These are phyloP conservation scores for Podarcis cretensis DNA, from an alignment of 2,113 vertebrate genomes.

Conservation along the genomic window DNA sequence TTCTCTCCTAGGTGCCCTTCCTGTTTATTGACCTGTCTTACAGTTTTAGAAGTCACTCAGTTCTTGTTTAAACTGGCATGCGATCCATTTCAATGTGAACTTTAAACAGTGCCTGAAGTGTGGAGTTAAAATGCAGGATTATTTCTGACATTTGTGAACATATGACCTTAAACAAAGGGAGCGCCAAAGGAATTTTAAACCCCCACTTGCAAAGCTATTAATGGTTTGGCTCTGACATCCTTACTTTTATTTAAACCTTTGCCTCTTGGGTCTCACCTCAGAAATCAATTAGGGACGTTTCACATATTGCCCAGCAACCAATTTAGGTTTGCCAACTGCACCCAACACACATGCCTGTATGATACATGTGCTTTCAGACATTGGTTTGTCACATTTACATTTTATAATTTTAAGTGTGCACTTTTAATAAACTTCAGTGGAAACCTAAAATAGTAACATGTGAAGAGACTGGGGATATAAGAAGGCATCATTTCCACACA, in stretches of 20 bases:
- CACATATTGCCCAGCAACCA: neutral
- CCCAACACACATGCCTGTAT: too few relatives aligned
- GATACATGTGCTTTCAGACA: neutral
- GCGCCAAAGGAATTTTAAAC: constrained; percentile 24
- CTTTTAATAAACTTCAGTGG: neutral
- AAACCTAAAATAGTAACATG: neutral
- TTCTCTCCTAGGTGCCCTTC: neutral
- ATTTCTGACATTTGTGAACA: constrained; percentile 23
- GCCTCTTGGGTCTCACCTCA: neutral
- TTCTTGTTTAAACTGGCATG: constrained; percentile 8
- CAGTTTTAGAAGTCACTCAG: constrained; percentile 18
- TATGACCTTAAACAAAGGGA: constrained; percentile 20
- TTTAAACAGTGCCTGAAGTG: constrained; percentile 14
- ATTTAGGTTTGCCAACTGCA: neutral
- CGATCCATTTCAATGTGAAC: constrained; percentile 23
- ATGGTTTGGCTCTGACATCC: constrained; percentile 3
- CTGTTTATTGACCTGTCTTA: constrained; percentile 20
- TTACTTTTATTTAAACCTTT: neutral
- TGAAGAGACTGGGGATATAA: neutral
- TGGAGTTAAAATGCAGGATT: constrained; percentile 21
- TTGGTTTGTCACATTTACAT: neutral
- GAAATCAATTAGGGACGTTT: neutral
- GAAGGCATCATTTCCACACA: too few relatives aligned
- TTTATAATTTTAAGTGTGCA: neutral
- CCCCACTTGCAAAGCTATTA: neutral